These are phyloP conservation scores for Plebejus argus DNA, from an alignment of 2,888 invertebrate species.

Conservation along the genomic window DNA sequence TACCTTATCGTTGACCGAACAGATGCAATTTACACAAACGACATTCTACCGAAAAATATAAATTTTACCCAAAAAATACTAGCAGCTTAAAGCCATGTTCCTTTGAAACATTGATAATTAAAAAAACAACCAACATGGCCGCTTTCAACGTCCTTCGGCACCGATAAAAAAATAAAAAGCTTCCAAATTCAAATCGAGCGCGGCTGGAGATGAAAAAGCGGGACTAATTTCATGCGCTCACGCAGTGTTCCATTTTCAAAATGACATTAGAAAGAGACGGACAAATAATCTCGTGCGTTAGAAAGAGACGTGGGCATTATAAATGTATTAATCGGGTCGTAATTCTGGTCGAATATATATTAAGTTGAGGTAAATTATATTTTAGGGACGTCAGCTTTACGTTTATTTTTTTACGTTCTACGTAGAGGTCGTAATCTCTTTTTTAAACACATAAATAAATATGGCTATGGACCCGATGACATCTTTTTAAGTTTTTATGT, in stretches of 20 bases:
- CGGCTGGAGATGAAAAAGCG: conserved; percentile 75
- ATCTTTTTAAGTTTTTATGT: conserved; percentile 6
- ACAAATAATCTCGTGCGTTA: conserved; percentile 36
- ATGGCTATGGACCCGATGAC: conserved; percentile 11
- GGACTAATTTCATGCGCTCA: conserved; percentile 75
- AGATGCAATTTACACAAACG: conserved; percentile 58
- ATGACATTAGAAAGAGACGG: conserved; percentile 56
- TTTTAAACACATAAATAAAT: conserved; percentile 14
- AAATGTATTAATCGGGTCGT: conserved; percentile 77
- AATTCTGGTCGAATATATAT: conserved; percentile 71
- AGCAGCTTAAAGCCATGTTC: conserved; percentile 47
- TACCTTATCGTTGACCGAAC: conserved; percentile 39
- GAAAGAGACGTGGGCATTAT: conserved; percentile 55
- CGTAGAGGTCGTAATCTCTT: conserved; percentile 28
- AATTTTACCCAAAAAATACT: conserved; percentile 42
- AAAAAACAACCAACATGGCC: conserved; percentile 67
- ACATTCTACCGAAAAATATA: conserved; percentile 58
- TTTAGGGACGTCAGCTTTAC: conserved; percentile 39
- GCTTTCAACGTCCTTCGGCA: conserved; percentile 60
- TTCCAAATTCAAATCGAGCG: conserved; percentile 69
- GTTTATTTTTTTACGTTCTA: conserved; percentile 39
- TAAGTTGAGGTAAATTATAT: conserved; percentile 54
- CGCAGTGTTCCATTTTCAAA: conserved; percentile 71
- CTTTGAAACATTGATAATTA: conserved; percentile 62
- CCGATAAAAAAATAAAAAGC: conserved; percentile 56